Evolutionary conservation across 2,113 vertebrate genomes (phyloP).

Genomic region (Galbula dea): DNA sequence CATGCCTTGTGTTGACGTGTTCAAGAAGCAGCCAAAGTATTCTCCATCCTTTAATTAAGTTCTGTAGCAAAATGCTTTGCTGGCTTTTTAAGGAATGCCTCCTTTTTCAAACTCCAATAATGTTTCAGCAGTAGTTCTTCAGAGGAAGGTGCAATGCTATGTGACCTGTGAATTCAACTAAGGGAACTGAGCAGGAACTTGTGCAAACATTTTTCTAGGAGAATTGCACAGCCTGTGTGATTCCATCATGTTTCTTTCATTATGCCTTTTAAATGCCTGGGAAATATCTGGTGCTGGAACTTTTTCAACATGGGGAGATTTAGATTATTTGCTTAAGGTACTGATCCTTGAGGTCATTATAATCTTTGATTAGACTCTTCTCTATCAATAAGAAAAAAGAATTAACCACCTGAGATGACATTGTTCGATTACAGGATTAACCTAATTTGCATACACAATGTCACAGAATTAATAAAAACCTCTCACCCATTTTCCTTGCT

Average conservation of each 20-base stretch:
- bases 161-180: slow-evolving; percentile 62
- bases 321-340: neutral
- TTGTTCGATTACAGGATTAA: neutral
- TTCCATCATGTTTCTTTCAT: neutral
- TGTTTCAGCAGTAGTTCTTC: neutral
- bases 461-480: neutral
- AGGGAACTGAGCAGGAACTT: slow-evolving; percentile 54
- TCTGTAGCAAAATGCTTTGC: neutral
- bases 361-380: neutral
- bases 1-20: neutral
- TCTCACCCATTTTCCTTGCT: neutral
- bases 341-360: neutral
- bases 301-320: neutral
- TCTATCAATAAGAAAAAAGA: neutral
- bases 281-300: neutral
- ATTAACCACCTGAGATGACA: neutral
- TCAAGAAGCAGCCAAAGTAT: neutral
- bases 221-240: neutral
- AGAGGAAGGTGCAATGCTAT: slow-evolving; percentile 50
- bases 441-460: neutral
- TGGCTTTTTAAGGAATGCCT: neutral
- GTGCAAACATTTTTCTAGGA: slow-evolving; percentile 23
- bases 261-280: neutral
- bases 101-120: neutral
- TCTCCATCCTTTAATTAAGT: neutral